A percentile compares a stretch with the other conserved stretches of the same genome.
Evolutionary conservation across 1,140 invertebrate species (phyloP).

Genomic region (Hestina assimilis): DNA sequence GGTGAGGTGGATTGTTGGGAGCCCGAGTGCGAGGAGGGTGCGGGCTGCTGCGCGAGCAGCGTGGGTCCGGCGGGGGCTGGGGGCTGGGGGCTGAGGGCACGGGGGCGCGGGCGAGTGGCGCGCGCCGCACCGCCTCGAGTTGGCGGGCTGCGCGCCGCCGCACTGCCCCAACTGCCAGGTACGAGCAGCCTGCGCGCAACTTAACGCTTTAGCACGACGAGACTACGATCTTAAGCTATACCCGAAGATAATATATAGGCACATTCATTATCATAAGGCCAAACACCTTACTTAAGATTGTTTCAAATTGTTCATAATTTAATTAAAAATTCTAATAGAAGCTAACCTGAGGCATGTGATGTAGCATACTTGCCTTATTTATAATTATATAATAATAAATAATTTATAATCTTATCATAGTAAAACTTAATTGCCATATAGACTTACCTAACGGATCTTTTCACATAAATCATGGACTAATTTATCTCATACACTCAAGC

Average conservation of each 20-base stretch:
- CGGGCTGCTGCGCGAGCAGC: conserved; percentile 80
- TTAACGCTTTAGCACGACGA: conserved; percentile 1
- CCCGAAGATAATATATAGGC: too few relatives aligned
- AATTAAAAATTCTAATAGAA: too few relatives aligned
- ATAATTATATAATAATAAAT: too few relatives aligned
- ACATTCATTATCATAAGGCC: too few relatives aligned
- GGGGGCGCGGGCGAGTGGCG: conserved; percentile 81
- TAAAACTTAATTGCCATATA: too few relatives aligned
- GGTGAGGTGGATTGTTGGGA: conserved; percentile 95
- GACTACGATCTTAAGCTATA: neutral
- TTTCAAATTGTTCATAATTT: too few relatives aligned
- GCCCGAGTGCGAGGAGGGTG: conserved; percentile 88
- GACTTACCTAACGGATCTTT: too few relatives aligned
- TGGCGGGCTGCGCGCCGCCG: conserved; percentile 62
- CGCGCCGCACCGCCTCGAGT: conserved; percentile 81
- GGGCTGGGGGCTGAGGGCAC: conserved; percentile 83
- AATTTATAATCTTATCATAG: too few relatives aligned
- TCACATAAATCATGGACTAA: too few relatives aligned
- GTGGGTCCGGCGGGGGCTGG: conserved; percentile 85
- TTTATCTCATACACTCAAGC: neutral
- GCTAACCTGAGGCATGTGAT: too few relatives aligned
- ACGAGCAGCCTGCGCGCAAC: conserved; percentile 18
- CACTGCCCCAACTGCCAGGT: conserved; percentile 64
- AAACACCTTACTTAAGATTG: too few relatives aligned
- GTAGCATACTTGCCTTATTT: too few relatives aligned